Evolutionary conservation across 2,113 vertebrate genomes (phyloP), one percentile per base, ranked within the genome.

Genomic region (Hiodon tergisus): DNA sequence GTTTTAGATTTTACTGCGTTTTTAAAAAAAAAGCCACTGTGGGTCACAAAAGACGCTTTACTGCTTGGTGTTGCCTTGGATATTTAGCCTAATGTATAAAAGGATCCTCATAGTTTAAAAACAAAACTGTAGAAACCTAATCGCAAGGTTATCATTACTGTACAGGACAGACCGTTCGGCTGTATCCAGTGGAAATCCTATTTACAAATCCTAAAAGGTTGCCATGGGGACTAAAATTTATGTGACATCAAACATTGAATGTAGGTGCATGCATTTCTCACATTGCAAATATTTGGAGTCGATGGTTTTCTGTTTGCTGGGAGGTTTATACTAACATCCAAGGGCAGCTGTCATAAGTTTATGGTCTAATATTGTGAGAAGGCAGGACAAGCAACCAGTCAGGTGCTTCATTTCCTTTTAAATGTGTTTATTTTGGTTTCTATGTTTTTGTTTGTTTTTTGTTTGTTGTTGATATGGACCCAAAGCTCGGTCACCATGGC

Each of bases 181-280:
- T 80, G 71, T 61, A 74, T 31, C 77, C 81, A 54, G 77, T 63
- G n/a, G 31, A 59, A 77, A 74, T 76, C 79, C 72, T 82, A 73
- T 85, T 85, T 54, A 79, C 63, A 50, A 80, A 80, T 84, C 61
- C 48, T 50, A 67, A 75, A 79, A 74, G 80, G 90, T 89, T 89
- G 83, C 87, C 76, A 88, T 87, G 85, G 88, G 79, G 87, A 90
- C 81, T 62, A 79, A 89, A 90, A 87, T 84, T 67, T 89, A 87
- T 86, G 86, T 82, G 85, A 84, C 86, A 87, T 87, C 88, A 87
- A 90, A 88, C 87, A 87, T 87, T 87, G 87, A 86, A 86, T 87
- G 88, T 88, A 87, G 86, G 86, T 88, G 86, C 73, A 53, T 78
- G 80, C 80, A 76, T 53, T 75, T 78, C 6, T 71, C 54, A 3